Conservation (phyloP, 2,113 vertebrate genomes). For the Tyto alba region DNA sequence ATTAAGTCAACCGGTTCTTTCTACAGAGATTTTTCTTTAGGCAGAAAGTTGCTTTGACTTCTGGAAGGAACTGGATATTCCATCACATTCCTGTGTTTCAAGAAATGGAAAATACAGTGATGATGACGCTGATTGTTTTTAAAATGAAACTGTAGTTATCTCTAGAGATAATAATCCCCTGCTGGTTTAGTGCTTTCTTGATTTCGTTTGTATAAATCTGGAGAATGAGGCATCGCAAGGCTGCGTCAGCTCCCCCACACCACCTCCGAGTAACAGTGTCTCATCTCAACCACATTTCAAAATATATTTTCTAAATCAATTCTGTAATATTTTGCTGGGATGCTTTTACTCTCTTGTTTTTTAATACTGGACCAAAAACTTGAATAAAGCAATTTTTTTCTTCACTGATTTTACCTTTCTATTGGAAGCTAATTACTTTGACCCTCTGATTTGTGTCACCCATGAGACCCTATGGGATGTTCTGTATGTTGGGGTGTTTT, state of each 20-base stretch:
- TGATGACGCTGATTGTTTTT: neutral
- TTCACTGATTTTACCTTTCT: neutral
- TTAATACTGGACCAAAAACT: neutral
- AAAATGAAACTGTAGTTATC: conserved; percentile 41
- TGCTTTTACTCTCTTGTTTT: neutral
- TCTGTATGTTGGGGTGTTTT: neutral
- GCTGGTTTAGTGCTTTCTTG: conserved; percentile 47
- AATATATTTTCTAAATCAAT: neutral
- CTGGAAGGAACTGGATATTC: conserved; percentile 9
- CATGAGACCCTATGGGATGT: neutral
- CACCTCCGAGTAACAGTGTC: neutral
- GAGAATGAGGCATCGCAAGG: neutral
- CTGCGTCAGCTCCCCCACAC: neutral
- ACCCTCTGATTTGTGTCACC: neutral
- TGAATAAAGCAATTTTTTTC: neutral
- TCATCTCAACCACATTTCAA: neutral
- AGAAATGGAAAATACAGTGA: conserved; percentile 12
- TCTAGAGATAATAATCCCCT: conserved; percentile 33
- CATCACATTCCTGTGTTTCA: neutral
- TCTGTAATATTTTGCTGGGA: neutral
- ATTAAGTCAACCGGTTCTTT: neutral
- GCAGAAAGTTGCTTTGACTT: neutral
- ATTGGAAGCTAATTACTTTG: neutral
- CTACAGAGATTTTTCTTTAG: neutral
- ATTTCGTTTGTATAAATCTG: neutral